Percentiles rank a stretch among this genome's conserved stretches.
phyloP scores from a whole-genome alignment of 2,113 vertebrate genomes.

The Chamaetylas fuelleborni region DNA sequence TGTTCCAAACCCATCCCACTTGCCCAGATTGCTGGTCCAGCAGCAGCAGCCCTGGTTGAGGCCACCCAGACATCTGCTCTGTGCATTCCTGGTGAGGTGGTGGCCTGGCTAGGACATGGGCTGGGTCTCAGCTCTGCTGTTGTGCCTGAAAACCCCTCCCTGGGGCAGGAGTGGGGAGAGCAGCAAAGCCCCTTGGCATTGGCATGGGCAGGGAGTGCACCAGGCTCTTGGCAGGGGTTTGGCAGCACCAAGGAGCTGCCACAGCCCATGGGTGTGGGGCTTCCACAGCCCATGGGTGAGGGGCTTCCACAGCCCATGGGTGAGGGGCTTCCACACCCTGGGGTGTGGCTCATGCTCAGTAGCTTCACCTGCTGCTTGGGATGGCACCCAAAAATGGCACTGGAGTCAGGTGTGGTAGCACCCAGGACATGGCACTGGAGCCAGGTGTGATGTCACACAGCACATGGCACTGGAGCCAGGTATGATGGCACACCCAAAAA shows the following conservation, averaged over 20 bases:
- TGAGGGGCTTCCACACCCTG: neutral
- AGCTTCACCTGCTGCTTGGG: neutral
- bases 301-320: fast-evolving
- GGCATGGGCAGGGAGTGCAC: fast-evolving
- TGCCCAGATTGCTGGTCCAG: neutral
- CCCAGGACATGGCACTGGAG: too few species aligned
- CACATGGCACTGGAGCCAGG: neutral
- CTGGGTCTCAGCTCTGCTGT: neutral
- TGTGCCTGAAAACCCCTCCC: neutral
- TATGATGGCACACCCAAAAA: too few species aligned
- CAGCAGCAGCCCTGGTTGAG: neutral
- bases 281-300: fast-evolving
- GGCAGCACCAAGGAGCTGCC: neutral
- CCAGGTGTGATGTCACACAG: neutral
- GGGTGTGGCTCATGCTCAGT: neutral
- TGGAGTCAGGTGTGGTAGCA: neutral
- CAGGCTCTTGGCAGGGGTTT: fast-evolving
- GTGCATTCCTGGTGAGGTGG: neutral
- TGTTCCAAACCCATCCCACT: fast-evolving
- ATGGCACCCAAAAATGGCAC: neutral
- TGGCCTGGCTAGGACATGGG: fast-evolving
- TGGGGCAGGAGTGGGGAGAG: neutral
- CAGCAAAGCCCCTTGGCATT: neutral
- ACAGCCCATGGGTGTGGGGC: neutral
- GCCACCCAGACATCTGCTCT: neutral